These are phyloP conservation scores for Beroe forskalii DNA, from an alignment of 37 sponge, comb jelly and placozoan genomes.

Conservation along the genomic window DNA sequence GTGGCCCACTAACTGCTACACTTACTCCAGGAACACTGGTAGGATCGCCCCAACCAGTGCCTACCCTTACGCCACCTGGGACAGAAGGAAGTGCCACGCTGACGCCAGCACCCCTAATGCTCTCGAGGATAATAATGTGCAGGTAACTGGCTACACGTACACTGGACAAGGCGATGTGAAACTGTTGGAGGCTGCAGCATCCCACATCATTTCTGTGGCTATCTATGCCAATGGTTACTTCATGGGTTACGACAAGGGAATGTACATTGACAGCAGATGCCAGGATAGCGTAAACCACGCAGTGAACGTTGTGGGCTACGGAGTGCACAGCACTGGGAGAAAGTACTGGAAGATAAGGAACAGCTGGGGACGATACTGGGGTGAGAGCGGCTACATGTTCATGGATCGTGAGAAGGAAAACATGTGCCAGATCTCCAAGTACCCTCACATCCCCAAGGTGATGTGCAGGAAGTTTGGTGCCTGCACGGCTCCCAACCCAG, in stretches of 20 bases:
- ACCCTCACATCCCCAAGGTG: conserved; percentile 8
- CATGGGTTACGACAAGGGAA: not conserved
- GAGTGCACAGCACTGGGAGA: not conserved
- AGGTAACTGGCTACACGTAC: not conserved
- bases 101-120: not conserved
- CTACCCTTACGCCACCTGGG: not conserved
- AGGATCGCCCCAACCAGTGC: conserved; percentile 61
- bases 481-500: not conserved
- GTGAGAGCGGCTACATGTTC: not conserved
- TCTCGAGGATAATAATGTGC: not conserved
- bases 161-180: not conserved
- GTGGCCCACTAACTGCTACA: conserved; percentile 14
- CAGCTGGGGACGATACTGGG: conserved; percentile 49
- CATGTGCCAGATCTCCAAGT: not conserved
- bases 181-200: not conserved
- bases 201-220: conserved; percentile 30
- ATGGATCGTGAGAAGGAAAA: conserved; percentile 34
- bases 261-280: not conserved
- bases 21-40: conserved; percentile 11
- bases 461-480: not conserved
- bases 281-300: not conserved
- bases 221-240: not conserved
- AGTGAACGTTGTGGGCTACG: conserved; percentile 22
- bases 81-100: not conserved
- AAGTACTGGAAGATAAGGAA: conserved; percentile 54